phyloP scores from a whole-genome alignment of 2,113 vertebrate genomes.

The Mesembrinibis cayennensis region DNA sequence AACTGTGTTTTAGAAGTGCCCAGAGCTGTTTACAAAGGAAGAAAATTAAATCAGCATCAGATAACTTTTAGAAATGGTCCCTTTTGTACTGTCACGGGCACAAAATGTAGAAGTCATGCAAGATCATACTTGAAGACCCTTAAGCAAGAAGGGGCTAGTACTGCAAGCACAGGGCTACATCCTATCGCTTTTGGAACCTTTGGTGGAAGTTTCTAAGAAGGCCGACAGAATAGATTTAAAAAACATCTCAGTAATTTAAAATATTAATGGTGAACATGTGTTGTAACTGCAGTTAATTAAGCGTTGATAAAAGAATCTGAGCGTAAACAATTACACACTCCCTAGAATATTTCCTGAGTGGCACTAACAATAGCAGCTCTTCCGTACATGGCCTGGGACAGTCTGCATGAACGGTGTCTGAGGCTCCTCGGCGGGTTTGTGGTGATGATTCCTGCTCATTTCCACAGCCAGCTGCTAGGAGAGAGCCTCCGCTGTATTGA shows the following conservation, averaged over 20 bases:
- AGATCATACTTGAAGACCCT: neutral
- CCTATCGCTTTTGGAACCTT: neutral
- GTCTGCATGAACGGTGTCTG: neutral
- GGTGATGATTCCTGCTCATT: neutral
- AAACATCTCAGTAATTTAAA: conserved; percentile 44
- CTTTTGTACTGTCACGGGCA: neutral
- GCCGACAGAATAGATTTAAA: neutral
- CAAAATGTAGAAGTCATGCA: neutral
- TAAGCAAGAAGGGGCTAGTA: neutral
- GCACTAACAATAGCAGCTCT: conserved; percentile 39
- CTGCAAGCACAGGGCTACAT: fast-evolving
- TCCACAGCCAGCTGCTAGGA: neutral
- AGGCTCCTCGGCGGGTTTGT: neutral
- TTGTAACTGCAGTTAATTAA: conserved; percentile 61
- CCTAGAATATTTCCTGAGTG: conserved; percentile 51
- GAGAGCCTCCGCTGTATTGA: neutral
- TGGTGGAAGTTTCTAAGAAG: neutral
- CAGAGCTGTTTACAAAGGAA: conserved; percentile 33
- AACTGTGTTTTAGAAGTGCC: neutral
- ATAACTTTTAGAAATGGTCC: neutral
- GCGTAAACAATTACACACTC: conserved; percentile 47
- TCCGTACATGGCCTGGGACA: neutral
- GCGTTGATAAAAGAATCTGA: conserved; percentile 39
- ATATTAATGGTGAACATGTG: conserved; percentile 53
- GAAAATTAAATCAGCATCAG: neutral